Percentiles rank a stretch among this genome's conserved stretches.
These are phyloP conservation scores for Pelusios castaneus DNA, from an alignment of 2,113 vertebrate genomes.

Conservation along the genomic window DNA sequence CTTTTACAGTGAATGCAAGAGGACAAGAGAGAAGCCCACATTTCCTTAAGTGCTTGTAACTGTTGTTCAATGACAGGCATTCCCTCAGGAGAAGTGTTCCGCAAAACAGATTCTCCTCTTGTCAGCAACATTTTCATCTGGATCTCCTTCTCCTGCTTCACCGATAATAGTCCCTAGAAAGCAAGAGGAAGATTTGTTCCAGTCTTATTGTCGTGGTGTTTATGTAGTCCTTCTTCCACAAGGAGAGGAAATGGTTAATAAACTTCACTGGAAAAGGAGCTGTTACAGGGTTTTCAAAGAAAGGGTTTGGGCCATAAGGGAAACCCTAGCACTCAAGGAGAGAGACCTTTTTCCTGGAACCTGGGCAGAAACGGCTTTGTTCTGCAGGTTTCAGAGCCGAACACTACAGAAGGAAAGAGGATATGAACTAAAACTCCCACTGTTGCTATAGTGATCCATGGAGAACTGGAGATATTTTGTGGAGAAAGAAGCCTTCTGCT, in stretches of 20 bases:
- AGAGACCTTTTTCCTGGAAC: not conserved
- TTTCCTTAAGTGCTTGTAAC: conserved; percentile 90
- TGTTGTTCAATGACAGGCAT: conserved; percentile 87
- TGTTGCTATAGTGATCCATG: not conserved
- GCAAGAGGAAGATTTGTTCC: not conserved
- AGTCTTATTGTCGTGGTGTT: not conserved
- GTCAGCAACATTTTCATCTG: conserved; percentile 93
- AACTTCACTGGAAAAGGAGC: not conserved
- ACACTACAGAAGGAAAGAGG: not conserved
- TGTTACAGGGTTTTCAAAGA: not conserved
- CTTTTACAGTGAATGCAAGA: conserved; percentile 95
- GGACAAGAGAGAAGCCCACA: conserved; percentile 90
- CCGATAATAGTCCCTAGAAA: conserved; percentile 85
- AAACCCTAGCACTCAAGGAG: not conserved
- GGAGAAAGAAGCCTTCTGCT: not conserved
- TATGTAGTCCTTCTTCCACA: not conserved
- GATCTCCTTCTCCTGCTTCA: conserved; percentile 95
- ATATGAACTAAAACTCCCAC: not conserved
- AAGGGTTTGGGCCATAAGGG: not conserved
- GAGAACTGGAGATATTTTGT: not conserved
- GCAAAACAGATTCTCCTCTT: conserved; percentile 92
- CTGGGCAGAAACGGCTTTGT: not conserved
- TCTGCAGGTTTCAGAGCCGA: not conserved
- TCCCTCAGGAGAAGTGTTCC: conserved; percentile 92
- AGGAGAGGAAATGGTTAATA: not conserved